These are phyloP conservation scores for Pachydiplax longipennis DNA, from an alignment of 2,888 invertebrate species.

Conservation along the genomic window DNA sequence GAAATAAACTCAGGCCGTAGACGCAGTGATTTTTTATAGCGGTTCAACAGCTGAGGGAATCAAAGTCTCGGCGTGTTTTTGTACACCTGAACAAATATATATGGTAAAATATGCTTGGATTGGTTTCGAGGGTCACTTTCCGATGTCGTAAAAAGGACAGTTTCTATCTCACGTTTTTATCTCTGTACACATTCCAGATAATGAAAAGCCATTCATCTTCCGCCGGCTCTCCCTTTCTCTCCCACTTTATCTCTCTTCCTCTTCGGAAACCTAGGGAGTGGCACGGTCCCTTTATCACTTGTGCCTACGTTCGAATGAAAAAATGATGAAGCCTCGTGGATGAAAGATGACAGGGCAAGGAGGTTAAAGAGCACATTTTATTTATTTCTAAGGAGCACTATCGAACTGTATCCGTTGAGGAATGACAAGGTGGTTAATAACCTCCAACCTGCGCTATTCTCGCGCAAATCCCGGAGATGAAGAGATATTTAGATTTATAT, in stretches of 20 bases:
- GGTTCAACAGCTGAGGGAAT: neutral
- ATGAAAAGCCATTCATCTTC: constrained; percentile 44
- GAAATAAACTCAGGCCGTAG: neutral
- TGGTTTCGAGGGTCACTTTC: neutral
- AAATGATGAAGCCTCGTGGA: neutral
- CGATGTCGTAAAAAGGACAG: neutral
- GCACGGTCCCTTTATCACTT: neutral
- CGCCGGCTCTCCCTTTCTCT: neutral
- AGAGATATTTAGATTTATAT: neutral
- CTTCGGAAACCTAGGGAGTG: neutral
- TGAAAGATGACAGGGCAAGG: neutral
- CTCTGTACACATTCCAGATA: constrained; percentile 29
- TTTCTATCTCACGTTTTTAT: constrained; percentile 11
- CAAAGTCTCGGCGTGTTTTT: neutral
- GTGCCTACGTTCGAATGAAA: neutral
- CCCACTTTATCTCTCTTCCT: neutral
- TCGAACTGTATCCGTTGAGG: neutral
- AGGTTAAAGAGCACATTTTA: neutral
- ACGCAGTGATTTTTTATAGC: neutral
- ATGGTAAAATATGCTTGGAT: neutral
- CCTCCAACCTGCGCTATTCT: neutral
- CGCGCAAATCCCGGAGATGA: neutral
- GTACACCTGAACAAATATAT: neutral
- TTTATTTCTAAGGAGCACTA: neutral
- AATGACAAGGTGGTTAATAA: neutral